Percentiles rank a stretch among this genome's conserved stretches.
Evolutionary conservation across 2,888 invertebrate species (phyloP).

Genomic region (Parnassius orleans): DNA sequence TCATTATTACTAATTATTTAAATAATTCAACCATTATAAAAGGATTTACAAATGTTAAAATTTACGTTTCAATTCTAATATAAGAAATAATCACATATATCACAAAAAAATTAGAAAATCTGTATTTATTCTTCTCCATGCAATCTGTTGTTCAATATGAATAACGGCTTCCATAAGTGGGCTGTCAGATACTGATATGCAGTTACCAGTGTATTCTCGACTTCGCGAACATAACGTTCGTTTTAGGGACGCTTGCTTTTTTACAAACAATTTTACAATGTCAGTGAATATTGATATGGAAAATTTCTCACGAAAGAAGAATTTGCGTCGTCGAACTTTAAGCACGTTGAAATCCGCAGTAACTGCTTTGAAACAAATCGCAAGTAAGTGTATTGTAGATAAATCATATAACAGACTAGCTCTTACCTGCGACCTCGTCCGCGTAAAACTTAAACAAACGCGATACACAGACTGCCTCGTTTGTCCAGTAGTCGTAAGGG

Average conservation of each 20-base stretch:
- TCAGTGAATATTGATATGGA: slow-evolving; percentile 73
- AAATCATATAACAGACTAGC: too few species aligned
- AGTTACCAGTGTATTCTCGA: slow-evolving; percentile 71
- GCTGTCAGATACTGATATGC: slow-evolving; percentile 67
- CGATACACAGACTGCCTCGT: too few species aligned
- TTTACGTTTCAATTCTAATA: too few species aligned
- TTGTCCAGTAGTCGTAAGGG: too few species aligned
- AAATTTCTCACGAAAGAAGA: slow-evolving; percentile 68
- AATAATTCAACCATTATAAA: too few species aligned
- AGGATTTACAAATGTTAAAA: too few species aligned
- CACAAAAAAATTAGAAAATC: too few species aligned
- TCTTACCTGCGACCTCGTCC: too few species aligned
- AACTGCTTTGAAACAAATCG: slow-evolving; percentile 71
- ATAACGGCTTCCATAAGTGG: slow-evolving; percentile 55
- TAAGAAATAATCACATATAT: too few species aligned
- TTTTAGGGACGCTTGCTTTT: slow-evolving; percentile 27
- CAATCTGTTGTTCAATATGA: slow-evolving; percentile 53
- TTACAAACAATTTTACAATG: slow-evolving; percentile 38
- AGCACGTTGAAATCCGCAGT: slow-evolving; percentile 73
- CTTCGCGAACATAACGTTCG: slow-evolving; percentile 64
- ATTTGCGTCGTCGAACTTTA: slow-evolving; percentile 68
- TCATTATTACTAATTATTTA: too few species aligned
- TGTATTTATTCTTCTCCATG: slow-evolving; percentile 41
- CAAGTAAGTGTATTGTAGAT: slow-evolving; percentile 58
- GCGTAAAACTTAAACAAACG: too few species aligned